Conservation (phyloP, 2,113 vertebrate genomes). For the Buteo buteo region DNA sequence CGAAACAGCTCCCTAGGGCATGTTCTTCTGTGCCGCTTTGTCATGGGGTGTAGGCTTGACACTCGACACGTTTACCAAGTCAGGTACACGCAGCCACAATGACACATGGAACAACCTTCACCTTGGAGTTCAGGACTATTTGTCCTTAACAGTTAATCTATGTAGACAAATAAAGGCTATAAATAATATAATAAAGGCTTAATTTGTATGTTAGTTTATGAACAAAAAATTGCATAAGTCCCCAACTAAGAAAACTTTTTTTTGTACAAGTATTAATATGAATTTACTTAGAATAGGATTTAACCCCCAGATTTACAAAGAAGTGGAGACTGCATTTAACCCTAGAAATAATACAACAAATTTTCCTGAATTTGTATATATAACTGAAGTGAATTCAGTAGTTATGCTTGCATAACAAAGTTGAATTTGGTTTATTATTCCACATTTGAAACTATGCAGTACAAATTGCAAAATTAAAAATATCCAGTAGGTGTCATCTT, state of each 20-base stretch:
- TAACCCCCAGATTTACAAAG: neutral
- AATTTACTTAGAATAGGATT: neutral
- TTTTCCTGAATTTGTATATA: neutral
- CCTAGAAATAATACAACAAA: neutral
- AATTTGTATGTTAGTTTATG: neutral
- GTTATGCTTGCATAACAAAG: neutral
- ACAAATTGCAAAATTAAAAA: neutral
- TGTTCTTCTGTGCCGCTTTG: neutral
- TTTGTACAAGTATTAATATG: neutral
- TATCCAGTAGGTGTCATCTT: conserved; percentile 26
- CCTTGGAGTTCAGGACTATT: neutral
- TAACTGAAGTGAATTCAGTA: neutral
- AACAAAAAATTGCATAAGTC: neutral
- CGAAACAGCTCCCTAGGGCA: neutral
- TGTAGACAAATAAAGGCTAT: neutral
- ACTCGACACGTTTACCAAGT: neutral
- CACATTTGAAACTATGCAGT: neutral
- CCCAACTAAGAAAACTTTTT: neutral
- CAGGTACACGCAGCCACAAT: neutral
- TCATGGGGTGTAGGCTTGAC: neutral
- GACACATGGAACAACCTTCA: rapidly evolving
- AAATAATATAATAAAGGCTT: neutral
- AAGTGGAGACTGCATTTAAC: neutral
- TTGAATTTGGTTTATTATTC: neutral
- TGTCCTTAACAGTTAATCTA: neutral